Percentiles rank a stretch among this genome's conserved stretches.
Conservation (phyloP, 2,113 vertebrate genomes). For the Heterotilapia buettikoferi region DNA sequence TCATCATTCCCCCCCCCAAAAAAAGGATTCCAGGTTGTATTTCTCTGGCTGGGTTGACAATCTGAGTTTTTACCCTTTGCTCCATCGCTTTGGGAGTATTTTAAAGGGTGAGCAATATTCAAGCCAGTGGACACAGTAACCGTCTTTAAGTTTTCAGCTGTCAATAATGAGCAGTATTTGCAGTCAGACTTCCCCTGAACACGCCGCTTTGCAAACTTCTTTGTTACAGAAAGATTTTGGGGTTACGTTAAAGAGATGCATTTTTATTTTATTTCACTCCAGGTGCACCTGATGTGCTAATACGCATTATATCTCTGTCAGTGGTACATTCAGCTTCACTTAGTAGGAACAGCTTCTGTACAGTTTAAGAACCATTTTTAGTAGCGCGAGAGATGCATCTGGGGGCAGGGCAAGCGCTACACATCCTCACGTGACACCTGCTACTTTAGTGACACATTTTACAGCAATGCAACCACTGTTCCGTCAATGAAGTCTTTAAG, state of each 20-base stretch:
- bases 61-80: conserved; percentile 37
- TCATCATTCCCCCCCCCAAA: not conserved
- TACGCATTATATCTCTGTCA: not conserved
- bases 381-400: not conserved
- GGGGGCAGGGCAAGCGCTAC: not conserved
- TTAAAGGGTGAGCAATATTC: conserved; percentile 45
- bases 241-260: conserved; percentile 1
- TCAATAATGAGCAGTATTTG: conserved; percentile 29
- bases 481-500: not conserved
- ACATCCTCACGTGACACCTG: not conserved
- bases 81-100: not conserved
- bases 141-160: not conserved
- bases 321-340: conserved; percentile 26
- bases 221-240: not conserved
- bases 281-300: not conserved
- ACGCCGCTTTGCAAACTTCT: not conserved
- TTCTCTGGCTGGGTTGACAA: conserved; percentile 58
- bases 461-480: conserved; percentile 35
- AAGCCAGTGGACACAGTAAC: conserved; percentile 21
- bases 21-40: not conserved
- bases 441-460: not conserved
- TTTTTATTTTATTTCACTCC: conserved; percentile 32
- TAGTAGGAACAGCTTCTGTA: conserved; percentile 33
- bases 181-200: conserved; percentile 36
- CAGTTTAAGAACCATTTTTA: conserved; percentile 4